phyloP scores from a whole-genome alignment of 2,797 vertebrate species.

The Monodelphis domestica region DNA sequence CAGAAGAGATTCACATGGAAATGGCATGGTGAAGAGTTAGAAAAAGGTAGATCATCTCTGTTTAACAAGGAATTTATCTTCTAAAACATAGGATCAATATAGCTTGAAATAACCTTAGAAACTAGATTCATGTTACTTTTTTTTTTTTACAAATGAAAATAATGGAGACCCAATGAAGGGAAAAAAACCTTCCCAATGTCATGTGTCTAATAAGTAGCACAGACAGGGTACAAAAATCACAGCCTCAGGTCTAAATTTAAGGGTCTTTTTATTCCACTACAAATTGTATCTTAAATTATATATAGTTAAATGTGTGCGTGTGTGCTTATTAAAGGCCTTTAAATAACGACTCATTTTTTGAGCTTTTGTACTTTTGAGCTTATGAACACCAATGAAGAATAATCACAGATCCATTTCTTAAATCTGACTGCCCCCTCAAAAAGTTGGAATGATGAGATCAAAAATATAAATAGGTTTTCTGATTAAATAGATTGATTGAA shows the following conservation, averaged over 20 bases:
- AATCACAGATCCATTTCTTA: not conserved
- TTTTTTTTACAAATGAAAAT: too few relatives aligned
- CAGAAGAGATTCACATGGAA: not conserved
- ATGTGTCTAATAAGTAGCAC: not conserved
- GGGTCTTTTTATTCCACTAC: not conserved
- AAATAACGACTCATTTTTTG: not conserved
- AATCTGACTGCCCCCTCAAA: not conserved
- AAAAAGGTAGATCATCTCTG: not conserved
- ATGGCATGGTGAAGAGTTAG: not conserved
- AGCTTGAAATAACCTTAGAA: not conserved
- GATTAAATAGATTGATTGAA: not conserved
- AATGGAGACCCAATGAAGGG: not conserved
- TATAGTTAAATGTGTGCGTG: too few relatives aligned
- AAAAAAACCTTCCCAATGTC: not conserved
- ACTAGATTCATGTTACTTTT: not conserved
- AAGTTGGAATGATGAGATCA: not conserved
- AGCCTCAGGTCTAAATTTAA: not conserved
- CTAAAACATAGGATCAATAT: not conserved
- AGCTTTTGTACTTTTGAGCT: not conserved
- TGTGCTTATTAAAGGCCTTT: not conserved
- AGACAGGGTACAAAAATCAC: not conserved
- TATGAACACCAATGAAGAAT: not conserved
- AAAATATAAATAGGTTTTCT: not conserved
- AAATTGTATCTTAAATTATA: too few relatives aligned
- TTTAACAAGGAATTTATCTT: not conserved